Conservation (phyloP, 2,113 vertebrate genomes). For the Peromyscus leucopus region DNA sequence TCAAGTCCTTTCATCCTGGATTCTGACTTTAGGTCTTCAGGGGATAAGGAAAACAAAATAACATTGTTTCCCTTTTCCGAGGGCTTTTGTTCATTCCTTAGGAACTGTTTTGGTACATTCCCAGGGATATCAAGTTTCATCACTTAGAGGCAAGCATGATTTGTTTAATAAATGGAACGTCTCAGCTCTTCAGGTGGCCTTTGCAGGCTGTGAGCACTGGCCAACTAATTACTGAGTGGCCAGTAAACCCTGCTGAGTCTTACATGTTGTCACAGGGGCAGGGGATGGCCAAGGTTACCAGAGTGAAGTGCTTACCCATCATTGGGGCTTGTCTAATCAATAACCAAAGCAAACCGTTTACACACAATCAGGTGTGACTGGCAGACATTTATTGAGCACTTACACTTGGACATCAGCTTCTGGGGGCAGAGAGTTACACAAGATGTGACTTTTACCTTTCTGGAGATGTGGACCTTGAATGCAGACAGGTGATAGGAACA, state of each 20-base stretch:
- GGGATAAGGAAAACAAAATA: conserved; percentile 43
- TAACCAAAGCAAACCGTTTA: conserved; percentile 51
- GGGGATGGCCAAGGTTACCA: conserved; percentile 60
- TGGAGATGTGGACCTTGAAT: not conserved
- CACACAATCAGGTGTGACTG: not conserved
- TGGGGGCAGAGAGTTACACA: not conserved
- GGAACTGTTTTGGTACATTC: conserved; percentile 33
- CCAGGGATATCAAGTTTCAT: conserved; percentile 20
- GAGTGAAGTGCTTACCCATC: conserved; percentile 51
- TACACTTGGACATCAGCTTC: not conserved
- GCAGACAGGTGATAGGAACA: not conserved
- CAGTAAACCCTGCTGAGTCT: conserved; percentile 57
- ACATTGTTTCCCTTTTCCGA: conserved; percentile 6
- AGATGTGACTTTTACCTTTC: not conserved
- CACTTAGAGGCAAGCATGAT: conserved; percentile 40
- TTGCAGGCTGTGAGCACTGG: not conserved
- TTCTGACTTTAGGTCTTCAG: not conserved
- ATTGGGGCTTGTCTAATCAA: conserved; percentile 57
- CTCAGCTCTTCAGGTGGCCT: conserved; percentile 15
- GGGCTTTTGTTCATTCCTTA: conserved; percentile 29
- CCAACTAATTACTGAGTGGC: conserved; percentile 26
- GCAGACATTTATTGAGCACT: conserved; percentile 20
- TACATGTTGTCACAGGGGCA: conserved; percentile 17
- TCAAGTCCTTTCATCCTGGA: not conserved
- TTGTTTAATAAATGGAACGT: conserved; percentile 63